Evolutionary conservation across 2,113 vertebrate genomes (phyloP), one percentile per base, ranked within the genome.

Genomic region (Aphelocoma coerulescens): DNA sequence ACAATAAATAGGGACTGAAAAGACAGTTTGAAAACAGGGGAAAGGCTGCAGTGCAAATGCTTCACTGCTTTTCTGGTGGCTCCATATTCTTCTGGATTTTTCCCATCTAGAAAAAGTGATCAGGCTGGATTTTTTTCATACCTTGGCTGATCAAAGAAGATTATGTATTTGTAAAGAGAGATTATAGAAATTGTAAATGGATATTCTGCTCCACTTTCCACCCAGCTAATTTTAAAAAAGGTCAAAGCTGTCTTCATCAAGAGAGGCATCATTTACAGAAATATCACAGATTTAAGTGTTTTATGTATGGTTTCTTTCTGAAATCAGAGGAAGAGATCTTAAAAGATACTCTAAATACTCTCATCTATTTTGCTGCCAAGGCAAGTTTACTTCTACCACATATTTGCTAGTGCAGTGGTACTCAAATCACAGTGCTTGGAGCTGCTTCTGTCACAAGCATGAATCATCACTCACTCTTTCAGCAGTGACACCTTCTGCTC

Each of bases 401-500:
- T 89, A 85, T 85, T 84, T 96, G 27, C 65, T 77, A 85, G 51
- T 76, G 33, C 65, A 68, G 43, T 66, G n/a, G 58, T 72, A 68
- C 85, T 95, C 82, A 89, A 80, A 93, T 62, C 41, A 58, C 46
- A 58, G 37, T 71, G 95, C 83, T 97, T 81, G 63, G 48, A 94
- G 94, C 91, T 91, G 58, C 62, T 94, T 86, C 84, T 95, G 94
- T 94, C 91, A 94, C 48, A 91, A 61, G n/a, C 22, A 19, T 16
- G 54, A 95, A 86, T 24, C 89, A 88, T 91, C 89, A 88, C 32
- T 95, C 94, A 91, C 9, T 63, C 66, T 93, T 65, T 27, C 49
- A 94, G 35, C 48, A 61, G 35, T 86, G 96, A 84, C 89, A 85
- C 71, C 37, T 96, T 95, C 86, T 96, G 80, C 58, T 91, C 51